Percentiles rank a stretch among this genome's conserved stretches.
phyloP scores from a whole-genome alignment of 2,113 vertebrate species.

The Dicrurus megarhynchus region DNA sequence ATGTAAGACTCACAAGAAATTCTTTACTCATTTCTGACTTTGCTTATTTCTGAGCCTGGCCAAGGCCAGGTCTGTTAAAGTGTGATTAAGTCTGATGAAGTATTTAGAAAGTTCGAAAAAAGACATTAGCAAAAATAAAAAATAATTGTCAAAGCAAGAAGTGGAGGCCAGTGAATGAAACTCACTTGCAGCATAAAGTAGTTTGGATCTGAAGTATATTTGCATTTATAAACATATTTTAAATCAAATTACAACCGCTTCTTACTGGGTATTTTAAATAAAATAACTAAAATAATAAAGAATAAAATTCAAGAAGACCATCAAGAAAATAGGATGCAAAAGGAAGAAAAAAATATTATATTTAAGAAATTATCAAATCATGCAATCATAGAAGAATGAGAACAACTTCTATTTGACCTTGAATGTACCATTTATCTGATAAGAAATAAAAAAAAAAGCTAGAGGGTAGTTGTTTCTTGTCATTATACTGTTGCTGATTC shows the following conservation, averaged over 20 bases:
- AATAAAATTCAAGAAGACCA: background rate
- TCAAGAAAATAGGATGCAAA: background rate
- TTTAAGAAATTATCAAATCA: constrained; percentile 35
- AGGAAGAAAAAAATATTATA: background rate
- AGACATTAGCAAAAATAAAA: background rate
- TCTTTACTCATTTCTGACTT: background rate
- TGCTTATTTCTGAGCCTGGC: background rate
- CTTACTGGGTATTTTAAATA: background rate
- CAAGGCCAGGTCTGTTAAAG: background rate
- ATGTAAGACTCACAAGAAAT: background rate
- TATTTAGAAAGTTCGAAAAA: background rate
- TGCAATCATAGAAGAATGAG: constrained; percentile 34
- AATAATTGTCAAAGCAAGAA: background rate
- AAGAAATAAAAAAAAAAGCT: constrained; percentile 76
- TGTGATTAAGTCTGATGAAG: background rate
- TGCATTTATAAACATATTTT: background rate
- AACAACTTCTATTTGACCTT: constrained; percentile 84
- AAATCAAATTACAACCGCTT: background rate
- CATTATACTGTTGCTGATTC: constrained; percentile 87
- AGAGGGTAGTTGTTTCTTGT: constrained; percentile 81
- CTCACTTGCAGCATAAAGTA: background rate
- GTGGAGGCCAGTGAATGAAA: background rate
- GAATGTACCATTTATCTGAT: constrained; percentile 71
- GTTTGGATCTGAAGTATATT: background rate
- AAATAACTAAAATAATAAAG: background rate